Evolutionary conservation across 2,797 vertebrate genomes (phyloP).

Genomic region (Heliangelus exortis): DNA sequence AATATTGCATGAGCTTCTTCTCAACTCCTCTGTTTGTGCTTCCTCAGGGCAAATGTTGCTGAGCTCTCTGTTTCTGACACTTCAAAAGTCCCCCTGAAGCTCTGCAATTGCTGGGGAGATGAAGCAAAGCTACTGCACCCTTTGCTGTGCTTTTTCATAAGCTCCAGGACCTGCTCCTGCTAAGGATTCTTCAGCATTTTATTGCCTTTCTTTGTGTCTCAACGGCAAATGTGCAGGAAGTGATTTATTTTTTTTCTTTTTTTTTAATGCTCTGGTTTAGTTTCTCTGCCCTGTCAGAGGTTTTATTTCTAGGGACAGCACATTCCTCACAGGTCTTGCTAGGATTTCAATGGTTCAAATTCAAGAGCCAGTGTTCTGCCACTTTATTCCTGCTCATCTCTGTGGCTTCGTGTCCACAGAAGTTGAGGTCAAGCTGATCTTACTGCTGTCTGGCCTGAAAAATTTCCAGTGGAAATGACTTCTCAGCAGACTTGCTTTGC

Average conservation of each 20-base stretch:
- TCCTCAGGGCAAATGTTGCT: not conserved
- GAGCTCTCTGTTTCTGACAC: not conserved
- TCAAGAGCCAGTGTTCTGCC: not conserved
- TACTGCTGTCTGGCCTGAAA: not conserved
- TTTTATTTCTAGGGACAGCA: not conserved
- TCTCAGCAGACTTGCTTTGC: not conserved
- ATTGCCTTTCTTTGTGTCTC: not conserved
- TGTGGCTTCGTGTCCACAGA: not conserved
- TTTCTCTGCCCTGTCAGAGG: not conserved
- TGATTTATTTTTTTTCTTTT: too few relatives aligned
- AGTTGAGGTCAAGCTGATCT: not conserved
- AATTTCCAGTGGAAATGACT: not conserved
- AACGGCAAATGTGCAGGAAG: not conserved
- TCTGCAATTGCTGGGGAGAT: rapidly evolving
- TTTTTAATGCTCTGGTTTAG: not conserved
- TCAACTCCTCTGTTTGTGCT: not conserved
- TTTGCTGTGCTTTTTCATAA: not conserved
- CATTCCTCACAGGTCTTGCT: not conserved
- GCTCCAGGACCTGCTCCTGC: not conserved
- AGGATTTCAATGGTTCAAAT: rapidly evolving
- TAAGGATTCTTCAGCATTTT: not conserved
- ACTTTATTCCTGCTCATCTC: not conserved
- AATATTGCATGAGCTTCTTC: not conserved
- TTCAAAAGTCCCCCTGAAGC: not conserved
- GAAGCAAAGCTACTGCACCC: not conserved